phyloP scores from a whole-genome alignment of 2,888 invertebrate species.

The Cyrtodaria siliqua region DNA sequence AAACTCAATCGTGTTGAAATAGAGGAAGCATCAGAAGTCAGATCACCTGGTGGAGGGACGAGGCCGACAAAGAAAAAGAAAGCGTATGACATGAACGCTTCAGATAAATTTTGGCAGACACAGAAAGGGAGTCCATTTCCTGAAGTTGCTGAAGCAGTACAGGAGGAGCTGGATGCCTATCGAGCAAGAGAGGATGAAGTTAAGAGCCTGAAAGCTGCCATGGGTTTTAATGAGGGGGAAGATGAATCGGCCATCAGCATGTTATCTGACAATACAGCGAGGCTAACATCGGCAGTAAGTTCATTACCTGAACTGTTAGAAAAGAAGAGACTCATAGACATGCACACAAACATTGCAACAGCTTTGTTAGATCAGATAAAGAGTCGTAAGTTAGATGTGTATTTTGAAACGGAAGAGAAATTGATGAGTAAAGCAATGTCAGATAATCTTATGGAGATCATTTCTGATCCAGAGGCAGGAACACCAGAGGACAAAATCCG shows the following conservation, averaged over 20 bases:
- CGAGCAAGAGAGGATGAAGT: conserved; percentile 98
- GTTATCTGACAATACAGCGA: conserved; percentile 89
- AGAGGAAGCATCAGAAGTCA: conserved; percentile 88
- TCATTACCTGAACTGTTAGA: conserved; percentile 98
- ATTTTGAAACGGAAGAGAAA: conserved; percentile 99
- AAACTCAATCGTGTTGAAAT: conserved; percentile 94
- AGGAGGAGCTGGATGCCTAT: conserved; percentile 98
- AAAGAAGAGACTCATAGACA: conserved; percentile 98
- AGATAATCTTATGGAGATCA: conserved; percentile 95
- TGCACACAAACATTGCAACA: conserved; percentile 99
- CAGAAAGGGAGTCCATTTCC: conserved; percentile 93
- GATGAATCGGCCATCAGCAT: conserved; percentile 91
- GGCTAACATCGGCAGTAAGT: conserved; percentile 95
- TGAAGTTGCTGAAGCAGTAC: conserved; percentile 98
- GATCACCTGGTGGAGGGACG: conserved; percentile 79
- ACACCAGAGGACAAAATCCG: conserved; percentile 96
- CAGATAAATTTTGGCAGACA: conserved; percentile 96
- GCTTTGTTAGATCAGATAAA: conserved; percentile 87
- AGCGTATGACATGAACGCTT: conserved; percentile 95
- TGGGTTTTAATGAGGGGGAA: conserved; percentile 97
- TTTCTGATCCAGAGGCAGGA: conserved; percentile 95
- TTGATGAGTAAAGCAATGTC: conserved; percentile 91
- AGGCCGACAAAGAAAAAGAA: conserved; percentile 89
- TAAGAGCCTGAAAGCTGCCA: conserved; percentile 96
- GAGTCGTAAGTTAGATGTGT: conserved; percentile 96